Evolutionary conservation across 2,113 vertebrate genomes (phyloP).

Genomic region (Cnemophilus loriae): DNA sequence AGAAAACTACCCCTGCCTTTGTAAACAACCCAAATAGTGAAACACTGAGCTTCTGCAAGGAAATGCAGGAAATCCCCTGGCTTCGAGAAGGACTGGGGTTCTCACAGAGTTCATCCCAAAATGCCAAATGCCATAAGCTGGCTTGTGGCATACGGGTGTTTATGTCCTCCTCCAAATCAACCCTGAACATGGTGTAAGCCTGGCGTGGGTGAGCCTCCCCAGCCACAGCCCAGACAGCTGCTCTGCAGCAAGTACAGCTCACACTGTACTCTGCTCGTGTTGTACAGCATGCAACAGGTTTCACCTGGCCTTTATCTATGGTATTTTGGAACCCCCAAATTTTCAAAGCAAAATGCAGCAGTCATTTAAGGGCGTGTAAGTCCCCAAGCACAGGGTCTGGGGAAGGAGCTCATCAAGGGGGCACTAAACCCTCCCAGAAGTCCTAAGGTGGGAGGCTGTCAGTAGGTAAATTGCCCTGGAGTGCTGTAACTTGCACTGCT

Average conservation of each 20-base stretch:
- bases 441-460: not conserved
- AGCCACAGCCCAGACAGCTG: not conserved
- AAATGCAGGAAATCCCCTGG: not conserved
- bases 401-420: not conserved
- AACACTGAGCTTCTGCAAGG: not conserved
- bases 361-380: not conserved
- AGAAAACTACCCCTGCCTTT: not conserved
- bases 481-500: not conserved
- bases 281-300: not conserved
- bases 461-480: not conserved
- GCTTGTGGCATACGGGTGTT: not conserved
- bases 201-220: not conserved
- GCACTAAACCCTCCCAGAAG: not conserved
- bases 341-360: not conserved
- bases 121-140: not conserved
- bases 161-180: not conserved
- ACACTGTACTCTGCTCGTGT: not conserved
- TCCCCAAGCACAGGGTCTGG: not conserved
- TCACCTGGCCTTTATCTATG: not conserved
- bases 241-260: not conserved
- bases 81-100: not conserved
- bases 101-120: not conserved
- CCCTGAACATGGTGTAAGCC: not conserved
- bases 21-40: not conserved
- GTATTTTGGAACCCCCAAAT: not conserved